Evolutionary conservation across 1,140 invertebrate species (phyloP), one percentile per base, ranked within the genome.

Genomic region (Paralvinella palmiformis): DNA sequence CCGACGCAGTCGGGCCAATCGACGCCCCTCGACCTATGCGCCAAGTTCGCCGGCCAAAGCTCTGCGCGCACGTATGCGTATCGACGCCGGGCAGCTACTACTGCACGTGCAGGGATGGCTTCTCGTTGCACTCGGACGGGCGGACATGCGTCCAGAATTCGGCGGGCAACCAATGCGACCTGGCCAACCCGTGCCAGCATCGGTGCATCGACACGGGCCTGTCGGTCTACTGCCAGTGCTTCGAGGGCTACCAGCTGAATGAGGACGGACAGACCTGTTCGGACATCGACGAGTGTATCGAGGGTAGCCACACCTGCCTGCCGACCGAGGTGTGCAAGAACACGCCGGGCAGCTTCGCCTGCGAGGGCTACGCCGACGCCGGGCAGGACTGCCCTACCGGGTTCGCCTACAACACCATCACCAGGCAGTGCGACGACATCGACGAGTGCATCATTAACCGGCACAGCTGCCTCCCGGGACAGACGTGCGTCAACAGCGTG

Each of bases 11-110:
- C 17, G 55, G 33, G 80, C 91, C 94, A 82, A 82, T 91, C 67
- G 89, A 94, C 79, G 91, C 91, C 94, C 82, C 82, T 91, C 67
- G 89, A 94, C 79, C 91, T 93, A 78, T 94, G 91, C 79, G 81
- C 84, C n/a, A 84, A 84, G 3, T 77, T 89, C 65, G 87, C 90
- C 62, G 88, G 85, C 71, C 52, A 41, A n/a, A n/a, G 20, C 89
- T 82, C 2, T 92, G 91, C 81, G 87, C 86, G 64, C 79, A 83
- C 66, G 85, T 87, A 60, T 94, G 91, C 79, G 86, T 91, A 75
- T 94, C 93, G 79, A 91, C 91, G 84, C 90, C 91, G 35, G 91
- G 91, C 59, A 92, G 90, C 85, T 92, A 91, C 77, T 89, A 90
- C 72, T 94, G 91, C 76, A 85, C 89, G 64, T 94, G 91, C 77